Conservation (phyloP, 1,140 invertebrate species). For the Saccostrea echinata region DNA sequence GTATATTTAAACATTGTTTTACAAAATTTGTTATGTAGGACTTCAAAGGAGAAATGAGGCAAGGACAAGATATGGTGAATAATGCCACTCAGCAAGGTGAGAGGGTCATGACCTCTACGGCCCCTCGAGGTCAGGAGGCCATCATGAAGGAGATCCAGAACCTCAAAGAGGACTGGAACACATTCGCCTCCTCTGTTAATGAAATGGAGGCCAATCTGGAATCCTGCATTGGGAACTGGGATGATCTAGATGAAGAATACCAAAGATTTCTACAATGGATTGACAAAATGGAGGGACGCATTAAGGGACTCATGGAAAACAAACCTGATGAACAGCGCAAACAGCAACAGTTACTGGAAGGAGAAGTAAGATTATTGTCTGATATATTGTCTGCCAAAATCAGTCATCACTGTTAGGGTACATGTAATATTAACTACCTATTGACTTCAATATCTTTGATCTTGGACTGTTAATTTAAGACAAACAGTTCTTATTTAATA, state of each 20-base stretch:
- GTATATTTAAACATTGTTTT: not conserved
- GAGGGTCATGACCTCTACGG: constrained; percentile 68
- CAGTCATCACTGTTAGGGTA: too few relatives aligned
- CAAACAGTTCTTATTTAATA: too few relatives aligned
- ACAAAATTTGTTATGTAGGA: constrained; percentile 60
- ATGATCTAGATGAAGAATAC: constrained; percentile 96
- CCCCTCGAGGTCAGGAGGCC: constrained; percentile 70
- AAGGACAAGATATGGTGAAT: constrained; percentile 74
- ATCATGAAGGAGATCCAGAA: constrained; percentile 74
- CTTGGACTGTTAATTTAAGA: too few relatives aligned
- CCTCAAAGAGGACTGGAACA: constrained; percentile 74
- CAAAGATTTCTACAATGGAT: constrained; percentile 79
- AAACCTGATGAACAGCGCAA: constrained; percentile 94
- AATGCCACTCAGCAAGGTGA: constrained; percentile 69
- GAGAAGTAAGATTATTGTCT: constrained; percentile 80
- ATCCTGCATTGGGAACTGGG: constrained; percentile 95
- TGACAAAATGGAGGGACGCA: constrained; percentile 87
- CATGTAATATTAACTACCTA: too few relatives aligned
- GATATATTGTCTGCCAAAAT: not conserved
- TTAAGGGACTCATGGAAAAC: constrained; percentile 94
- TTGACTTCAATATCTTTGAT: too few relatives aligned
- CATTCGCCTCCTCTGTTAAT: constrained; percentile 69
- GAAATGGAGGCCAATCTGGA: constrained; percentile 89
- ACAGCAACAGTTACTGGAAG: constrained; percentile 92
- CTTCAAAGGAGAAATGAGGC: constrained; percentile 70